A percentile compares a stretch with the other conserved stretches of the same genome.
Conservation (phyloP, 2,888 invertebrate species). For the Drosophila quasianomalipes region DNA sequence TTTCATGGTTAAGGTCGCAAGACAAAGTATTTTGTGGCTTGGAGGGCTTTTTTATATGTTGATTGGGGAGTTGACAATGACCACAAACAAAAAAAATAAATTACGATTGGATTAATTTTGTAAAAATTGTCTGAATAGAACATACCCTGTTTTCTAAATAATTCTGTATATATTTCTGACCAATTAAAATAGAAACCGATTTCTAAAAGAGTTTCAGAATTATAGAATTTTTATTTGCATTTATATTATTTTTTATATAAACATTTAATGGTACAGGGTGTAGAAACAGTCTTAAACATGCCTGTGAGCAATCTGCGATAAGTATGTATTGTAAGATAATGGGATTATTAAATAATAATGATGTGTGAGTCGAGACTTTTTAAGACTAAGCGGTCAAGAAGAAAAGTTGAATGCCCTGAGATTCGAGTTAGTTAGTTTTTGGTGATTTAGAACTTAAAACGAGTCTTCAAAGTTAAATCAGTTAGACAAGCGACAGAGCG, state of each 20-base stretch:
- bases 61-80: slow-evolving; percentile 42
- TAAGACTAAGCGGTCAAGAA: slow-evolving; percentile 27
- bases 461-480: slow-evolving; percentile 29
- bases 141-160: slow-evolving; percentile 1
- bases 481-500: slow-evolving; percentile 9
- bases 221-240: neutral
- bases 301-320: slow-evolving; percentile 42
- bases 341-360: slow-evolving; percentile 30
- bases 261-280: slow-evolving; percentile 1
- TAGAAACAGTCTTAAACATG: slow-evolving; percentile 25
- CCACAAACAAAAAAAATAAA: neutral
- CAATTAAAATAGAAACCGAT: neutral
- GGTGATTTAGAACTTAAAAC: slow-evolving; percentile 66
- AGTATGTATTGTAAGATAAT: slow-evolving; percentile 42
- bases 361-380: slow-evolving; percentile 1
- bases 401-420: slow-evolving; percentile 73
- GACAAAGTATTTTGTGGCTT: slow-evolving; percentile 21
- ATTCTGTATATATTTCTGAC: neutral
- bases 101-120: neutral
- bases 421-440: slow-evolving; percentile 39
- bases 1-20: slow-evolving; percentile 71
- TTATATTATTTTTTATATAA: neutral
- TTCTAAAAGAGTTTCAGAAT: neutral
- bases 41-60: slow-evolving; percentile 54
- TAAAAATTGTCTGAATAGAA: neutral